Evolutionary conservation across 1,140 invertebrate species (phyloP).

Genomic region (Drosophila pandora): DNA sequence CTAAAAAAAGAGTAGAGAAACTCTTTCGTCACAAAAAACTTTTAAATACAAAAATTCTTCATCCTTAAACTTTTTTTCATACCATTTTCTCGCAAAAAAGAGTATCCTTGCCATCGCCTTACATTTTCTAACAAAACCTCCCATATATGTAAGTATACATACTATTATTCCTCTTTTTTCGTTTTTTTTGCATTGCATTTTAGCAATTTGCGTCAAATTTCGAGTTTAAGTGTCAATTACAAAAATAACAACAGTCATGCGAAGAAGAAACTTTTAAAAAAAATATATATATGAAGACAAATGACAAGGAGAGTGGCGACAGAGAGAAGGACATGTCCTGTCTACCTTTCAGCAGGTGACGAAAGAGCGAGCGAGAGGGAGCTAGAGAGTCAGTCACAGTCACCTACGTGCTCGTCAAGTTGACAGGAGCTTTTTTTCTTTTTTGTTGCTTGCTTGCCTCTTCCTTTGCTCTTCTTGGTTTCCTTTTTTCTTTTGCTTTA

Average conservation of each 20-base stretch:
- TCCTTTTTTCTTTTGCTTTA: constrained; percentile 36
- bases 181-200: constrained; percentile 26
- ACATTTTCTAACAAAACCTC: background rate
- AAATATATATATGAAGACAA: constrained; percentile 8
- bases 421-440: constrained; percentile 38
- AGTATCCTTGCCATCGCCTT: background rate
- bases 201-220: constrained; percentile 79
- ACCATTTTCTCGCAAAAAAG: background rate
- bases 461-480: constrained; percentile 20
- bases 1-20: no score
- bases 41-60: no score
- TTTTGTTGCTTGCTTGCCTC: constrained; percentile 19
- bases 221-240: constrained; percentile 80
- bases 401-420: constrained; percentile 58
- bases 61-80: no score
- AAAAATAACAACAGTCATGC: constrained; percentile 57
- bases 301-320: constrained; percentile 12
- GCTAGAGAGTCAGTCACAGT: constrained; percentile 7
- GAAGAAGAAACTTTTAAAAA: constrained; percentile 15
- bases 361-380: background rate
- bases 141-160: background rate
- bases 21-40: no score
- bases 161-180: background rate
- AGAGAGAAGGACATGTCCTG: constrained; percentile 18
- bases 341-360: constrained; percentile 7